These are phyloP conservation scores for Anastrepha obliqua DNA, from an alignment of 1,140 invertebrate species.

Conservation along the genomic window DNA sequence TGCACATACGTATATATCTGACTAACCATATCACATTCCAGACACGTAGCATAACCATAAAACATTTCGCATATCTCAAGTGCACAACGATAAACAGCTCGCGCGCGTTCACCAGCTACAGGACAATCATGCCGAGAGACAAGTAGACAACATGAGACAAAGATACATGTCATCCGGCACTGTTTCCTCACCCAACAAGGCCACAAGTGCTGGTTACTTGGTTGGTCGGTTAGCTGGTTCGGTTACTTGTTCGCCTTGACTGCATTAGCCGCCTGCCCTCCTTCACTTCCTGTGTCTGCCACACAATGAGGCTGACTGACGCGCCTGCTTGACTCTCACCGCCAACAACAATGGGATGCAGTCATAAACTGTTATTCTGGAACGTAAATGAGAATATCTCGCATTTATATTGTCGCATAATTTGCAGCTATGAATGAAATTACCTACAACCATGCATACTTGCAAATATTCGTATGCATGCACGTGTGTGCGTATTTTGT, in stretches of 20 bases:
- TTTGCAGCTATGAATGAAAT: slow-evolving; percentile 53
- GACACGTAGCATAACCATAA: slow-evolving; percentile 46
- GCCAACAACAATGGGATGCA: slow-evolving; percentile 34
- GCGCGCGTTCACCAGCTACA: slow-evolving; percentile 8
- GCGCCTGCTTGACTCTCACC: slow-evolving; percentile 6
- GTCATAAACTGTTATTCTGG: slow-evolving; percentile 47
- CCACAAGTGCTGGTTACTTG: slow-evolving; percentile 42
- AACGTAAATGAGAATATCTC: slow-evolving; percentile 53
- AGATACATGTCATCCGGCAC: slow-evolving; percentile 45
- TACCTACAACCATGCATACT: slow-evolving; percentile 7
- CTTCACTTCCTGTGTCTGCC: slow-evolving; percentile 41
- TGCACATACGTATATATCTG: neutral
- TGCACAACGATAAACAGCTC: slow-evolving; percentile 41
- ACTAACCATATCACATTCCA: slow-evolving; percentile 51
- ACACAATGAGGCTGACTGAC: slow-evolving; percentile 22
- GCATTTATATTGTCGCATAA: slow-evolving; percentile 52
- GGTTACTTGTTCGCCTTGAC: slow-evolving; percentile 43
- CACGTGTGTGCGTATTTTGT: neutral
- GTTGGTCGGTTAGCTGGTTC: neutral
- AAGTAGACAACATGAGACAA: slow-evolving; percentile 50
- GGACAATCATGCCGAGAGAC: slow-evolving; percentile 45
- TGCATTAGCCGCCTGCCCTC: slow-evolving; percentile 14
- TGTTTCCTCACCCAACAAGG: slow-evolving; percentile 41
- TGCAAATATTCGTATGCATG: neutral
- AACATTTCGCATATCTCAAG: slow-evolving; percentile 49